These are phyloP conservation scores for Toxotes jaculatrix DNA, from an alignment of 2,113 vertebrate species.

Conservation along the genomic window DNA sequence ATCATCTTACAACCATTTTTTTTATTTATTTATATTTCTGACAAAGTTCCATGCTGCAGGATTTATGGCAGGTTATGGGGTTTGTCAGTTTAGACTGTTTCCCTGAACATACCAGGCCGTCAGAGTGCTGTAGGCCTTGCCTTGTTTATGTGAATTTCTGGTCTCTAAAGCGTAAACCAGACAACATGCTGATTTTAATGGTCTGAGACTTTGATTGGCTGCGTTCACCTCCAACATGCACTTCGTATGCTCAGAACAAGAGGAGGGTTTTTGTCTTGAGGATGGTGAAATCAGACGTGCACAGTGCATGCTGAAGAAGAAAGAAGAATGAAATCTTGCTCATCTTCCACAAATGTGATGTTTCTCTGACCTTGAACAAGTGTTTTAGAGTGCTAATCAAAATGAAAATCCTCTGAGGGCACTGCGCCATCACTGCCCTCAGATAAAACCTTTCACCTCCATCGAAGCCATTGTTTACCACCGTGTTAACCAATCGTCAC, in stretches of 20 bases:
- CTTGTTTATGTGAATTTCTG: constrained; percentile 68
- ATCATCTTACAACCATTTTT: background rate
- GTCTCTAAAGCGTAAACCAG: constrained; percentile 50
- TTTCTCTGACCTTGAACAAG: background rate
- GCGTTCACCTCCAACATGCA: constrained; percentile 47
- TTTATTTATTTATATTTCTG: background rate
- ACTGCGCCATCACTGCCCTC: background rate
- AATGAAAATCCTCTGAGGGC: no score
- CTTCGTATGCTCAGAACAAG: constrained; percentile 49
- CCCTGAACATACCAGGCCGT: background rate
- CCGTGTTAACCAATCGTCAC: background rate
- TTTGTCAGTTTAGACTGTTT: constrained; percentile 33
- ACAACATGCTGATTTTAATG: constrained; percentile 62
- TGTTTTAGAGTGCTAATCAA: background rate
- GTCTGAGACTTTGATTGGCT: constrained; percentile 40
- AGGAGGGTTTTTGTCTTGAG: constrained; percentile 39
- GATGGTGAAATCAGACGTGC: background rate
- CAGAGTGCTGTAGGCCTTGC: constrained; percentile 14
- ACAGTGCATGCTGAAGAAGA: background rate
- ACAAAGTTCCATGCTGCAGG: background rate
- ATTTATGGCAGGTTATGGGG: constrained; percentile 51
- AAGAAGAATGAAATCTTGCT: background rate
- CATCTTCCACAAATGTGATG: background rate
- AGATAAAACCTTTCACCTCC: background rate
- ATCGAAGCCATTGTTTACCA: no score